These are phyloP conservation scores for Rhineura floridana DNA, from an alignment of 2,113 vertebrate species.

Conservation along the genomic window DNA sequence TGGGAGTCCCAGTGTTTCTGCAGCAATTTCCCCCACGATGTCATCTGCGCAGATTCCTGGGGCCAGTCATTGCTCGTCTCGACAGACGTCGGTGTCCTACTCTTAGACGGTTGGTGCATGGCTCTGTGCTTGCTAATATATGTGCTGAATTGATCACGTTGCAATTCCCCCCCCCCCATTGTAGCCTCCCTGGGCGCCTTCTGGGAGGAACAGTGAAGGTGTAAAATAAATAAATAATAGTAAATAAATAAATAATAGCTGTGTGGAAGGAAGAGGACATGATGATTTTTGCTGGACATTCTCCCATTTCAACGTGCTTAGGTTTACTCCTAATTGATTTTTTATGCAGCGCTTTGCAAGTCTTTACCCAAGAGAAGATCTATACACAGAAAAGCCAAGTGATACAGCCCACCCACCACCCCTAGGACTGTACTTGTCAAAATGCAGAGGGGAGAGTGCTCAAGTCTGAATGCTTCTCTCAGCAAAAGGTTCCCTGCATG, in stretches of 20 bases:
- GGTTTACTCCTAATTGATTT: background rate
- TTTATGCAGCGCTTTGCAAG: too few species aligned
- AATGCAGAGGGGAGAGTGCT: too few species aligned
- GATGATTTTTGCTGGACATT: background rate
- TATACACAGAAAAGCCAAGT: background rate
- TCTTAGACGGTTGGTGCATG: conserved; percentile 84
- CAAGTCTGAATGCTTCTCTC: background rate
- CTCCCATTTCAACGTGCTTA: background rate
- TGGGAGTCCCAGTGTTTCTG: conserved; percentile 98
- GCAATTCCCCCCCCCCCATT: background rate
- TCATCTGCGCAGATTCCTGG: conserved; percentile 94
- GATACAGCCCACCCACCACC: too few species aligned
- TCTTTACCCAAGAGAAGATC: background rate
- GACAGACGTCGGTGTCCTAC: conserved; percentile 92
- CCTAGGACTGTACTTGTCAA: background rate
- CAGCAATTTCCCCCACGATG: conserved; percentile 92
- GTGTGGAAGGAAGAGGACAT: background rate
- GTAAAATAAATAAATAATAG: too few species aligned
- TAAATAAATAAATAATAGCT: too few species aligned
- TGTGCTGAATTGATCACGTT: background rate
- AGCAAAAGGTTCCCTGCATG: background rate
- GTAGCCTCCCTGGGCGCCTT: too few species aligned
- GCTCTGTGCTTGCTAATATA: background rate
- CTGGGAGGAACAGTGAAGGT: too few species aligned
- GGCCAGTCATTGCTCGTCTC: conserved; percentile 92